These are phyloP conservation scores for Hypothenemus hampei DNA, from an alignment of 1,140 invertebrate genomes.

Conservation along the genomic window DNA sequence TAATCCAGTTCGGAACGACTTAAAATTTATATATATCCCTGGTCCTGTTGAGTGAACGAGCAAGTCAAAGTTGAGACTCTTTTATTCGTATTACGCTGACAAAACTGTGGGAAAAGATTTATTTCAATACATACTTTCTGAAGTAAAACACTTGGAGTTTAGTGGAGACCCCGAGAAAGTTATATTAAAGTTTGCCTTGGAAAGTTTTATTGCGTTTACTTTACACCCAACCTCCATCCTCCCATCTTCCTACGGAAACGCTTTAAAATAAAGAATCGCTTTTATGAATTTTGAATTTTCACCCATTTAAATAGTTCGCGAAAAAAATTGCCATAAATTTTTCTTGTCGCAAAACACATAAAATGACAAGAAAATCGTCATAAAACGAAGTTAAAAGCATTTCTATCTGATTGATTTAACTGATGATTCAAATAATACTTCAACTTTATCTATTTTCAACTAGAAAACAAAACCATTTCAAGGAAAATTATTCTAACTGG, in stretches of 20 bases:
- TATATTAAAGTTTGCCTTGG: constrained; percentile 12
- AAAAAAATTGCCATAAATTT: too few species aligned
- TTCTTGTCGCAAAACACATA: too few species aligned
- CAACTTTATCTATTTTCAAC: too few species aligned
- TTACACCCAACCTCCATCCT: background rate
- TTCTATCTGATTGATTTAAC: too few species aligned
- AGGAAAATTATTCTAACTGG: too few species aligned
- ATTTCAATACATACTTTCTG: constrained; percentile 12
- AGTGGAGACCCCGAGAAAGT: constrained; percentile 4
- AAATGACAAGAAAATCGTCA: too few species aligned
- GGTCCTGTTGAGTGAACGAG: too few species aligned
- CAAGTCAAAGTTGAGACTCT: constrained; percentile 1
- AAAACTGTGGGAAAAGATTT: constrained; percentile 11
- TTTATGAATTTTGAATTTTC: background rate
- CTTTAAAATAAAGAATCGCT: background rate
- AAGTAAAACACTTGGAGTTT: constrained; percentile 15
- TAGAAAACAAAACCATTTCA: too few species aligned
- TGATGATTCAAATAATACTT: too few species aligned
- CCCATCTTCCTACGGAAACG: too few species aligned
- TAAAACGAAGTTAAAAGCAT: too few species aligned
- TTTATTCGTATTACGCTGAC: constrained; percentile 2
- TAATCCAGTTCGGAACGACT: too few species aligned
- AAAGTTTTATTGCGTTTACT: constrained; percentile 18
- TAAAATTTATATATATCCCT: background rate
- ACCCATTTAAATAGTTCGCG: background rate